These are phyloP conservation scores for Sycophila texana DNA, from an alignment of 2,888 invertebrate species.

Conservation along the genomic window DNA sequence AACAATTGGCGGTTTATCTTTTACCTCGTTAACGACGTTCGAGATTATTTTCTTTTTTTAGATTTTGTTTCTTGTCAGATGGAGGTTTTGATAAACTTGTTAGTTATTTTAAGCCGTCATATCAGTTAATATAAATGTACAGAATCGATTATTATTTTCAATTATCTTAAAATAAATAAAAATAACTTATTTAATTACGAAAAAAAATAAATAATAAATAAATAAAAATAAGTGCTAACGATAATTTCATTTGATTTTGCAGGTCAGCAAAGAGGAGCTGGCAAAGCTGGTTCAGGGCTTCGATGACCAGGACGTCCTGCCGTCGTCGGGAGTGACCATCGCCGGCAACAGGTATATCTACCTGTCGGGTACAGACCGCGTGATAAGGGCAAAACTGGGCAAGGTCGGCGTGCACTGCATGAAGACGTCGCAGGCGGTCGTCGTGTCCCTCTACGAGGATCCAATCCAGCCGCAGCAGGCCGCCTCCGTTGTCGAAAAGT, in stretches of 20 bases:
- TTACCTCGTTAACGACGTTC: too few relatives aligned
- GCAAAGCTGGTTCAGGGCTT: conserved; percentile 93
- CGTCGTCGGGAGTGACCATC: conserved; percentile 93
- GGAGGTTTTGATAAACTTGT: too few relatives aligned
- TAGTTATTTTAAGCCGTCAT: too few relatives aligned
- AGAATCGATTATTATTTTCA: background rate
- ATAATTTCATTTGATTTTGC: conserved; percentile 59
- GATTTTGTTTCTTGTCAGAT: too few relatives aligned
- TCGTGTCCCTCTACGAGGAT: conserved; percentile 96
- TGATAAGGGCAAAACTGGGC: conserved; percentile 94
- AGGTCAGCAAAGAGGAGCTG: conserved; percentile 95
- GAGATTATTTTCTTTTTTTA: too few relatives aligned
- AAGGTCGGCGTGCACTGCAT: conserved; percentile 97
- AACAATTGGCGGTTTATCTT: too few relatives aligned
- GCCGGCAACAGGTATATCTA: conserved; percentile 95
- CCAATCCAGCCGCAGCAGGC: conserved; percentile 98
- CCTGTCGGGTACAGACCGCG: conserved; percentile 95
- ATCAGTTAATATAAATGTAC: too few relatives aligned
- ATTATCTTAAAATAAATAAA: too few relatives aligned
- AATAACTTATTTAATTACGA: too few relatives aligned
- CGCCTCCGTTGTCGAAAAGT: conserved; percentile 96
- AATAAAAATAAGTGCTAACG: background rate
- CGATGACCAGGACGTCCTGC: conserved; percentile 91
- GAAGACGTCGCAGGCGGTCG: conserved; percentile 96
- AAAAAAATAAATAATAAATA: too few relatives aligned